Base-by-base conservation (phyloP, 2,888 invertebrate species). In the Thera obeliscata region DNA sequence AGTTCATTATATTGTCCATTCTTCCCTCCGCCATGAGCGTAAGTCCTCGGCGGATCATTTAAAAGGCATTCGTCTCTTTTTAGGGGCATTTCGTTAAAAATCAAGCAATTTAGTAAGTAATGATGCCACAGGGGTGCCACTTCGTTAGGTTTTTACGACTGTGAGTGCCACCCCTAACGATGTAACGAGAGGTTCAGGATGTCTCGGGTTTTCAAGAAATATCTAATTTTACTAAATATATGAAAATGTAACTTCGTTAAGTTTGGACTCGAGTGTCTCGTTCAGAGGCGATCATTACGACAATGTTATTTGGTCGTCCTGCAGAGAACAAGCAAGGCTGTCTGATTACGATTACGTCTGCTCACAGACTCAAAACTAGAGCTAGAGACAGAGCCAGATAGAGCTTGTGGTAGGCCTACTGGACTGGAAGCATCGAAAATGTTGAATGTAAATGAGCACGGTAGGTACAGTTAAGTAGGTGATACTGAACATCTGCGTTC, bases 91-190 rank as follows among this genome's bases (percentile, higher is more conserved):
- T 66, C 58, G 66, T 58, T 66, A 64, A 66, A 66, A 66, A 68
- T 70, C 63, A 73, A 69, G 68, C 70, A 73, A 73, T 73, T 68
- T 60, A 60, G 61, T 61, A 65, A 67, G 64, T 68, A 66, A 68
- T 66, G 71, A 73, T 46, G 69, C 72, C 74, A 52, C 72, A 64
- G 64, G 74, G 74, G 72, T 64, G 67, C 63, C 64, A 71, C 72
- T 74, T 74, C 74, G 74, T 74, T 72, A 74, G 69, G 54, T 61
- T 67, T 70, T 74, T 74, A 72, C 70, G 71, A 70, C 54, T 62
- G 66, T 6, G 57, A 43, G 64, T 56, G 63, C 59, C 70, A 58
- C 66, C 69, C 70, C 66, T 68, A 61, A 63, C 58, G 43, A 63
- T 56, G 74, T 66, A 38, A 72, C 70, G 67, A 56, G 70, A 74